phyloP scores from a whole-genome alignment of 2,797 vertebrate genomes.

The Sitta carolinensis region DNA sequence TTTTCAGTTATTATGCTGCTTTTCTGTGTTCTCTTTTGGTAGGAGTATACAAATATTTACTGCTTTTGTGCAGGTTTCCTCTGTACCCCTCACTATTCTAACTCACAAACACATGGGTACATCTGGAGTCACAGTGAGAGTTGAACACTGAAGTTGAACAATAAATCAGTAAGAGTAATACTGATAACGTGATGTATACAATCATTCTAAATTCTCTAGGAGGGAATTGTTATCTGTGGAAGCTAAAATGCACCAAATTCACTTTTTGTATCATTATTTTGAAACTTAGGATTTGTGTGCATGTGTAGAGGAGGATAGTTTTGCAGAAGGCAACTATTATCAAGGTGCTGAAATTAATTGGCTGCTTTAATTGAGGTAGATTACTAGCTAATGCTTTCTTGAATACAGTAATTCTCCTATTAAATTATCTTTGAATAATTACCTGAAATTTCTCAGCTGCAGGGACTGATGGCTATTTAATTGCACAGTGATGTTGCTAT shows the following conservation, averaged over 20 bases:
- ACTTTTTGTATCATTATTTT: slow-evolving; percentile 69
- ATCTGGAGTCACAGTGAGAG: neutral
- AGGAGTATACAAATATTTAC: neutral
- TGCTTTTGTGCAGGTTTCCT: neutral
- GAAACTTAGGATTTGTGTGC: slow-evolving; percentile 60
- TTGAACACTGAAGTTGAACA: neutral
- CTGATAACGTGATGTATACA: neutral
- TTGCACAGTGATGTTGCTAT: slow-evolving; percentile 82
- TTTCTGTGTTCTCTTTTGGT: neutral
- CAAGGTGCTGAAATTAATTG: slow-evolving; percentile 86
- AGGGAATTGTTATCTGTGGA: neutral
- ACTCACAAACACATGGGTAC: neutral
- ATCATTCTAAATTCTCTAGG: neutral
- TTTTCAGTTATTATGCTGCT: neutral
- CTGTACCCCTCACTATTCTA: neutral
- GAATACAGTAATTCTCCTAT: slow-evolving; percentile 89
- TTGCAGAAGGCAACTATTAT: slow-evolving; percentile 82
- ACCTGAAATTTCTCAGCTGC: slow-evolving; percentile 88
- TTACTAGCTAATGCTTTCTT: slow-evolving; percentile 87
- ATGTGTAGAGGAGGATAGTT: slow-evolving; percentile 73
- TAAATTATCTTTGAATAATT: slow-evolving; percentile 90
- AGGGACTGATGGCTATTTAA: slow-evolving; percentile 87
- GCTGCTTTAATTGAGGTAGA: slow-evolving; percentile 86
- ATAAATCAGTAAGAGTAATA: neutral
- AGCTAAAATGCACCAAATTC: slow-evolving; percentile 41